These are phyloP conservation scores for Sphyrna mokarran DNA, from an alignment of 2,113 vertebrate species.

Conservation along the genomic window DNA sequence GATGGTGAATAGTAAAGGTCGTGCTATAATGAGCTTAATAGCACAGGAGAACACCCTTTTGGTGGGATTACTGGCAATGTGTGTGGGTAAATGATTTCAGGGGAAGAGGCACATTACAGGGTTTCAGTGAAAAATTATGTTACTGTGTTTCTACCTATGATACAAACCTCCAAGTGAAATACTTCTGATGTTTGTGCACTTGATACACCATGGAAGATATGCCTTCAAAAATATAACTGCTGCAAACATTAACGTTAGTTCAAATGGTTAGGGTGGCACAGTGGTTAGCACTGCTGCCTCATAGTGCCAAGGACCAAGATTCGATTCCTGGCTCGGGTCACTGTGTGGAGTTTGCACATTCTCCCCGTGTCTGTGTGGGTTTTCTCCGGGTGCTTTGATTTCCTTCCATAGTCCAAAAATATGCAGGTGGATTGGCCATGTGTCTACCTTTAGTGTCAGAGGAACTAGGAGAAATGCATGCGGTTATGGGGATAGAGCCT, in stretches of 20 bases:
- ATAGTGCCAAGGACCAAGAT: too few relatives aligned
- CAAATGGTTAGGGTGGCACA: too few relatives aligned
- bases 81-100: not conserved
- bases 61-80: not conserved
- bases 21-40: not conserved
- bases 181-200: not conserved
- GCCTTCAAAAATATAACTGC: not conserved
- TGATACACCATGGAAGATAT: not conserved
- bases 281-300: too few relatives aligned
- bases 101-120: not conserved
- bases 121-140: not conserved
- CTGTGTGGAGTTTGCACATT: too few relatives aligned
- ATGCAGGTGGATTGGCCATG: too few relatives aligned
- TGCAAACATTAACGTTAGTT: not conserved
- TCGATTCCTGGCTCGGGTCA: too few relatives aligned
- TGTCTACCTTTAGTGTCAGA: too few relatives aligned
- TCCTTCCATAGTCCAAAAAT: too few relatives aligned
- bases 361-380: too few relatives aligned
- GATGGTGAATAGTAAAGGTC: not conserved
- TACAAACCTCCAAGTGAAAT: not conserved
- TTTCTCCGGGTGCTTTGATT: too few relatives aligned
- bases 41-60: not conserved
- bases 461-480: too few relatives aligned
- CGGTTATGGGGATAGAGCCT: too few relatives aligned
- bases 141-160: not conserved